Conservation (phyloP, 2,113 vertebrate genomes). For the Sclerurus mexicanus region DNA sequence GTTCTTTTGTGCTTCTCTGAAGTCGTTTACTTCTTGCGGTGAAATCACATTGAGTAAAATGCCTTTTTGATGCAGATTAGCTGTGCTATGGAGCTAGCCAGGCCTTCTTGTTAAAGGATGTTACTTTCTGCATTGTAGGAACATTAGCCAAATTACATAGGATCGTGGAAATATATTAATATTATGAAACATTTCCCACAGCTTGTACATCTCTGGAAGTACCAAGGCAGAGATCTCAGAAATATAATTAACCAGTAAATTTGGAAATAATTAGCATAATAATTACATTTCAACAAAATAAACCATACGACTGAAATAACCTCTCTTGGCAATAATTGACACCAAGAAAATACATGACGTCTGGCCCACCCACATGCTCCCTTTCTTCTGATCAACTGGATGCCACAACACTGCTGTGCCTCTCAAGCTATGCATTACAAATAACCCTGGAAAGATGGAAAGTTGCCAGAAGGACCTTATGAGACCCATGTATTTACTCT, state of each 20-base stretch:
- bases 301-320: background rate
- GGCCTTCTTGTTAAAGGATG: background rate
- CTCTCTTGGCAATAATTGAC: slow-evolving; percentile 14
- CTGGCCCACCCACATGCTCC: slow-evolving; percentile 19
- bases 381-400: slow-evolving; percentile 14
- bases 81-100: background rate
- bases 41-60: slow-evolving; percentile 7
- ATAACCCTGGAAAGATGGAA: background rate
- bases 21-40: background rate
- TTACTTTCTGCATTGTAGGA: background rate
- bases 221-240: background rate
- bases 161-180: background rate
- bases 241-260: slow-evolving; percentile 15
- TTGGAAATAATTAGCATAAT: slow-evolving; percentile 45
- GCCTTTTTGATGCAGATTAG: background rate
- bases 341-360: slow-evolving; percentile 23
- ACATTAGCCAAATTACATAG: background rate
- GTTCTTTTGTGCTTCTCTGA: background rate
- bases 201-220: background rate
- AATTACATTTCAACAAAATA: slow-evolving; percentile 11
- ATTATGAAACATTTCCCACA: slow-evolving; percentile 6
- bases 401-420: background rate
- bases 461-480: slow-evolving; percentile 18
- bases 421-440: background rate
- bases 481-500: background rate